A percentile compares a stretch with the other conserved stretches of the same genome.
These are phyloP conservation scores for Myocastor coypus DNA, from an alignment of 2,113 vertebrate species.

Conservation along the genomic window DNA sequence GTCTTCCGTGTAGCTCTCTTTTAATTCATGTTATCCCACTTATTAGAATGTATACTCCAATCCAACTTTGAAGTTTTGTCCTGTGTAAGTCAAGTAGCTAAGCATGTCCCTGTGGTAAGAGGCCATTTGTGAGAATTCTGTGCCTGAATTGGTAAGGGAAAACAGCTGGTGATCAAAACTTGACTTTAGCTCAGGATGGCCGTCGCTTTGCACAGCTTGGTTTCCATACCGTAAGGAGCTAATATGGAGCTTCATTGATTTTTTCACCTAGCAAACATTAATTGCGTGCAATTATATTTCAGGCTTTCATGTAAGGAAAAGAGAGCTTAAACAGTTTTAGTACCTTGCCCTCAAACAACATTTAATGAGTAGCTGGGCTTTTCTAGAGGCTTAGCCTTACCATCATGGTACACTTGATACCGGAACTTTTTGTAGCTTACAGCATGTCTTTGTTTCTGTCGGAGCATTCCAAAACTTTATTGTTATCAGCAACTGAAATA, in stretches of 20 bases:
- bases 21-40: neutral
- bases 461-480: neutral
- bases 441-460: neutral
- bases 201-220: neutral
- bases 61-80: neutral
- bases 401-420: neutral
- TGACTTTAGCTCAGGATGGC: neutral
- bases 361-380: conserved; percentile 1
- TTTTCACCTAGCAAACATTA: neutral
- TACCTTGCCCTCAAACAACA: neutral
- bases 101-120: neutral
- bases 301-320: neutral
- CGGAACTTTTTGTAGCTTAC: neutral
- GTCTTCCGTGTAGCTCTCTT: neutral
- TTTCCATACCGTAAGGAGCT: neutral
- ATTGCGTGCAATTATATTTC: neutral
- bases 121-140: neutral
- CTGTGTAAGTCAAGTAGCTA: neutral
- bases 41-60: neutral
- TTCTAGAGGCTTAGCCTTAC: neutral
- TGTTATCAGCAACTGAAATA: conserved; percentile 14
- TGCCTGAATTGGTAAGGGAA: neutral
- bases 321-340: neutral
- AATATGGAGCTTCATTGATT: neutral
- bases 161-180: neutral